Evolutionary conservation across 2,888 invertebrate genomes (phyloP), one percentile per base, ranked within the genome.

Genomic region (Meta bourneti): DNA sequence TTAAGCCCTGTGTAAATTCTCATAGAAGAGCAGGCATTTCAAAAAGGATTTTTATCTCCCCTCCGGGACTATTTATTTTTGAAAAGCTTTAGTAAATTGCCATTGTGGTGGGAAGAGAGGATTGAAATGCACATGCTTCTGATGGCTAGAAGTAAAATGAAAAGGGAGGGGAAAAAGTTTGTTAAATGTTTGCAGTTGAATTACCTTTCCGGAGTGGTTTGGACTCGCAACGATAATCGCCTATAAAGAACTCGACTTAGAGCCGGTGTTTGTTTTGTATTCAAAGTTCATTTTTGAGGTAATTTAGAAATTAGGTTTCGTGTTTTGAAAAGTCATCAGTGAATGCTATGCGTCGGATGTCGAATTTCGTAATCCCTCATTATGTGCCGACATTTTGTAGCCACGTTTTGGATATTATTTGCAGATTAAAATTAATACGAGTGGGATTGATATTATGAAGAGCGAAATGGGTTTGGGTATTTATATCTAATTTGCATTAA

Each of bases 1-100:
- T 61, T 61, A 61, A 61, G 61, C 61, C 61, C 61, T 61, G 61
- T 61, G 61, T 61, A 61, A 61, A 61, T 61, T 61, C 61, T 61
- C 61, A 11, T 16, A 61, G 61, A 61, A 34, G 34, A 34, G 34
- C 34, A 34, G 34, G 34, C 34, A 61, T 61, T 61, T 61, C 61
- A 16, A 61, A 61, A 16, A 16, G 61, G 61, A 61, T 61, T 61
- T 61, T 61, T 61, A 61, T 61, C 61, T 61, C 16, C 8, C 61
- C 61, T 8, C 61, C 7, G 61, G 61, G 61, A 9, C 61, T 61
- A 61, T 61, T 61, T 61, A 61, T 61, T 61, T 61, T 61, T 61
- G 61, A 61, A 61, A 61, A 9, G 61, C 61, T 61, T 61, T 11
- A 11, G 61, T 13, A 61, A 61, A 61, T 61, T 61, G 61, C 61